Base-by-base conservation (phyloP, 2,113 vertebrate species). In the Caranx melampygus region DNA sequence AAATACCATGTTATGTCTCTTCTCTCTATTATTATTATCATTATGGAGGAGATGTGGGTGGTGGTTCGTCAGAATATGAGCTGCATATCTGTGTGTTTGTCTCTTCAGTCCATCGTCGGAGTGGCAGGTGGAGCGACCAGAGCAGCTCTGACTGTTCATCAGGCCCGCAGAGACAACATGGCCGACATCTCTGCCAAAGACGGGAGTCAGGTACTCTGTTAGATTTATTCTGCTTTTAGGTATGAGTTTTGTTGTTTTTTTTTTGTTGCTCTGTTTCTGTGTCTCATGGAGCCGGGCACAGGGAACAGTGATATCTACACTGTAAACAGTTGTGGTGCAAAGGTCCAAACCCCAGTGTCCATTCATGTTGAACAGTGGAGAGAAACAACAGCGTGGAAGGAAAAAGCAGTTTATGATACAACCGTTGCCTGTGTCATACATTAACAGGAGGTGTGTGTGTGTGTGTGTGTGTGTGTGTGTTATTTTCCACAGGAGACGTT, bases 161-260 rank as follows among this genome's bases (percentile, higher is more conserved):
- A 98, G 91, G 97, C 97, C 67, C 95, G 95, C 35, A 94, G 96
- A 73, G 96, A 97, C 95, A 98, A 98, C 93, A 97, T 97, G 97
- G 97, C 96, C 0, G 97, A 98, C 14, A 96, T 98, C 54, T 96
- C 97, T 4, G 96, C 96, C 76, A 98, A 98, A 91, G 97, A 98
- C 1, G 95, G 96, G 65, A 98, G 97, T 88, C 97, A 98, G 96
- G 97, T 97, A 60, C n/a, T 14, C 63, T 37, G 31, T 18, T 1
- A 12, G 5, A 49, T 49, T 20, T n/a, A 9, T n/a, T 10, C 37
- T 40, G 54, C 2, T 10, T n/a, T 15, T 12, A 40, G 34, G 3
- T 5, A 2, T 61, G 9, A 18, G 3, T 21, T 18, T n/a, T 49
- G 16, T 10, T 42, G 10, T n/a, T 35, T 21, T 10, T 42, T 42